Base-by-base conservation (phyloP, 2,888 invertebrate genomes). In the Tupiocoris notatus region DNA sequence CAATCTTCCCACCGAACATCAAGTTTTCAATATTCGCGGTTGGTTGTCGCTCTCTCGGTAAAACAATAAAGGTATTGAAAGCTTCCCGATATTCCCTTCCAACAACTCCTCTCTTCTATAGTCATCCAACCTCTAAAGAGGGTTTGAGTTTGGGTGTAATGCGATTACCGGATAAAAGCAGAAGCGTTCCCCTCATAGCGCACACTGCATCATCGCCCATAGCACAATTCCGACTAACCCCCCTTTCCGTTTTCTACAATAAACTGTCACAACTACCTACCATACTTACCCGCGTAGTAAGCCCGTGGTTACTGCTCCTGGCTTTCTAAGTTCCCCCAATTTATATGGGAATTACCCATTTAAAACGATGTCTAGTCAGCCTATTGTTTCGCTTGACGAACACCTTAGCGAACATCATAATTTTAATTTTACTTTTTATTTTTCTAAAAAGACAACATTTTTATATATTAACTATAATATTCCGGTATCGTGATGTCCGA, bases 11-110 rank as follows among this genome's bases (percentile, higher is more conserved):
- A n/a, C n/a, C n/a, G n/a, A n/a, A n/a, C n/a, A n/a, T n/a, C n/a
- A n/a, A n/a, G n/a, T n/a, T n/a, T n/a, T n/a, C n/a, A n/a, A n/a
- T n/a, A n/a, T n/a, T n/a, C n/a, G n/a, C n/a, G n/a, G n/a, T n/a
- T n/a, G 39, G 39, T 39, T 39, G 3, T 39, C 39, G 39, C 39
- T 39, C 63, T 73, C 21, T 21, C 54, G 73, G 63, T 73, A 62
- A 73, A 73, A 73, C 73, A 73, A 73, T 73, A 73, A 73, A 73
- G 73, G 63, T 73, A 73, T 73, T 73, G 73, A 73, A 73, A 73
- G 73, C 73, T 73, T 73, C 63, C 61, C 70, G 59, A 70, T 70
- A 70, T 57, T 70, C 70, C 58, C 59, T 25, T 24, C 70, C 59
- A 70, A 25, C 25, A 70, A 59, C 18, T 18, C 66, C 18, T n/a